Evolutionary conservation across 2,797 vertebrate genomes (phyloP).

Genomic region (Micromesistius poutassou): DNA sequence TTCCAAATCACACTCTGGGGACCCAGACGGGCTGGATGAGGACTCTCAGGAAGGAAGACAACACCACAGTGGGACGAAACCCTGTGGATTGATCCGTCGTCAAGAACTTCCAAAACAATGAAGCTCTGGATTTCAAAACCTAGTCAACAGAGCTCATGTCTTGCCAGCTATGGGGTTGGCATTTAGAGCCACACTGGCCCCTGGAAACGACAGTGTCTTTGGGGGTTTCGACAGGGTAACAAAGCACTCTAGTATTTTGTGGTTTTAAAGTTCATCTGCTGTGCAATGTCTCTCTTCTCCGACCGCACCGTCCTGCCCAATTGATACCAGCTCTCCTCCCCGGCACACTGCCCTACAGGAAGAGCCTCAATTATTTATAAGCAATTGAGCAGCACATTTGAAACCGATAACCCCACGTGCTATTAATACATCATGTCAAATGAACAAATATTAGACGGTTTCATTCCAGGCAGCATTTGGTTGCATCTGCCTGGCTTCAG

Average conservation of each 20-base stretch:
- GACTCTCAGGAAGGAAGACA: neutral
- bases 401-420: slow-evolving; percentile 74
- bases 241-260: slow-evolving; percentile 3
- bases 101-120: neutral
- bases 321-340: neutral
- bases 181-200: neutral
- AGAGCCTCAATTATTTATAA: slow-evolving; percentile 70
- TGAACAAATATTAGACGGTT: slow-evolving; percentile 67
- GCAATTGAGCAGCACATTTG: slow-evolving; percentile 66
- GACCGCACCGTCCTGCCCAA: neutral
- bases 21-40: too few relatives aligned
- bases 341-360: slow-evolving; percentile 39
- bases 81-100: neutral
- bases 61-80: neutral
- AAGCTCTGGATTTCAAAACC: neutral
- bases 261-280: neutral
- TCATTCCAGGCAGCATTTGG: slow-evolving; percentile 55
- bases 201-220: too few relatives aligned
- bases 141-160: neutral
- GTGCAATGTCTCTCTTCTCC: neutral
- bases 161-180: neutral
- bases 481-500: slow-evolving; percentile 36
- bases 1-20: neutral
- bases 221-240: neutral
- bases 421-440: slow-evolving; percentile 76